Evolutionary conservation across 1,140 invertebrate species (phyloP).

Genomic region (Nylanderia fulva): DNA sequence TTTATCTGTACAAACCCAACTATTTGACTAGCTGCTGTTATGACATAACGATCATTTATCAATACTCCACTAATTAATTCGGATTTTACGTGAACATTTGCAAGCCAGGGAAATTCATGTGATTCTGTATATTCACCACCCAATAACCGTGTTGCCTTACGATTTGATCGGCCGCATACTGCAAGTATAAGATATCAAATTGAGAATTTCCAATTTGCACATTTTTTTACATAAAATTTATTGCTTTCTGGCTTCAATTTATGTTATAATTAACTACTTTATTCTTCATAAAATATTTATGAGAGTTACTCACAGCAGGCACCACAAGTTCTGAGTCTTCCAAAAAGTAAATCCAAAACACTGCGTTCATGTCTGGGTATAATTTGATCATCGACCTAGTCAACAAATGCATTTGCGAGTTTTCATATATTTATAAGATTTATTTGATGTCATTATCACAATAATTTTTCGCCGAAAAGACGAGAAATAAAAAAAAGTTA

Average conservation of each 20-base stretch:
- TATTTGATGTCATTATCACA: neutral
- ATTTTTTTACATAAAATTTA: too few relatives aligned
- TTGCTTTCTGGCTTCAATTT: neutral
- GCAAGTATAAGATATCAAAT: constrained; percentile 57
- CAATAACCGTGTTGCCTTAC: constrained; percentile 79
- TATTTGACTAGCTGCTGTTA: constrained; percentile 86
- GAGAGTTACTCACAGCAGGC: constrained; percentile 78
- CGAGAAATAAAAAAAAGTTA: neutral
- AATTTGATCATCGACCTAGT: constrained; percentile 20
- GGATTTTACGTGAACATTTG: constrained; percentile 81
- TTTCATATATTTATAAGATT: neutral
- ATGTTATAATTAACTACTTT: neutral
- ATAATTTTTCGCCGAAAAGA: neutral
- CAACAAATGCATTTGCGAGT: constrained; percentile 12
- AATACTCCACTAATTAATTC: constrained; percentile 83
- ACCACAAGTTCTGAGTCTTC: constrained; percentile 78
- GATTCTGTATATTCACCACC: constrained; percentile 84
- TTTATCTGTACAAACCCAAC: constrained; percentile 81
- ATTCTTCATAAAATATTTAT: neutral
- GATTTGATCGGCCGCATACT: constrained; percentile 83
- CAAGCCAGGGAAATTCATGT: constrained; percentile 87
- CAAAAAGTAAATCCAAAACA: constrained; percentile 78
- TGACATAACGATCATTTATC: constrained; percentile 87
- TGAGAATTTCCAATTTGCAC: too few relatives aligned
- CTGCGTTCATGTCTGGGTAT: constrained; percentile 71